Evolutionary conservation across 2,888 invertebrate species (phyloP), one percentile per base, ranked within the genome.

Genomic region (Rhopalosiphum nymphaeae): DNA sequence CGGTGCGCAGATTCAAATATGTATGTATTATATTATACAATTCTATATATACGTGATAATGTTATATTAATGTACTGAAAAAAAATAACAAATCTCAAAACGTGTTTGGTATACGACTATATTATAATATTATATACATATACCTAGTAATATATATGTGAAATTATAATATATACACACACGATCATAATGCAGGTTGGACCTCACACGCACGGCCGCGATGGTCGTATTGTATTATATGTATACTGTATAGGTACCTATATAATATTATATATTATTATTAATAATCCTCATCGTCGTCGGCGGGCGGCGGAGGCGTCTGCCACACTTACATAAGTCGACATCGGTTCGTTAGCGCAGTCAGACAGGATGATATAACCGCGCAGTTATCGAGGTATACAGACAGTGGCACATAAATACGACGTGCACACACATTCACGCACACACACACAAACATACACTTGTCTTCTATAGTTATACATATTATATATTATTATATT

Each of bases 131-230:
- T 13, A n/a, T 78, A 78, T 36, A 78, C 78, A 53, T 53, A 53
- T 53, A 29, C n/a, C 67, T 46, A 46, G 44, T 7, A 46, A 46
- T 46, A 46, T 46, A 7, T 7, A 46, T 46, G 7, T 46, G 44
- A 46, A 46, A 57, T 89, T 57, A 89, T 44, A 61, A 61, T 9
- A 29, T 29, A 89, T 46, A 46, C 61, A 36, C 9, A 78, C 21
- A 78, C 36, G 36, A 78, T 36, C 36, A 78, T 42, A 36, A 21
- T 25, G 46, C 61, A n/a, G 90, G 61, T 67, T 57, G 36, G 67
- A 91, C 90, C 90, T 67, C 90, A 90, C 90, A 90, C 61, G 90
- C 90, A 90, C 90, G 78, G 25, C 57, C n/a, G 36, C n/a, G 16
- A 36, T 11, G 61, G 9, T 61, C 89, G 44, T 21, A 90, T 67